Conservation (phyloP, 2,888 invertebrate genomes). For the Trichacis sp. region DNA sequence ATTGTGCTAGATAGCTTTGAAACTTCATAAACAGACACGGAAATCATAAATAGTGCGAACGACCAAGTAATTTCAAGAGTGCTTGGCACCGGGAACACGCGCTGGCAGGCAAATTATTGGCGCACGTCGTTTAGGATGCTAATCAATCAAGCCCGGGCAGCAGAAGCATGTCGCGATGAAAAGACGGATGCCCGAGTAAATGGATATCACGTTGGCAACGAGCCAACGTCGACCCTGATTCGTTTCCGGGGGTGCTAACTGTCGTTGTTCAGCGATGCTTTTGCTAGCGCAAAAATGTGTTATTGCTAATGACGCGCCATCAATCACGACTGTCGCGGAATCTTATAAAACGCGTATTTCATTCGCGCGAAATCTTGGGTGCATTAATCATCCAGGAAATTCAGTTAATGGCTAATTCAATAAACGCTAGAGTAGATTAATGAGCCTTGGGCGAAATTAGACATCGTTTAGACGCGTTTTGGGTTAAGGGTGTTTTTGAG, state of each 20-base stretch:
- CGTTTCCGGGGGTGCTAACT: conserved; percentile 6
- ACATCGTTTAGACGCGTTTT: too few relatives aligned
- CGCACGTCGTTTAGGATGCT: conserved; percentile 52
- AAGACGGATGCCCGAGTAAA: conserved; percentile 59
- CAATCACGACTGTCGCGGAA: background rate
- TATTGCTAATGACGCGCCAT: conserved; percentile 1
- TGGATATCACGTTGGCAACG: conserved; percentile 40
- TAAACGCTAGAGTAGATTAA: background rate
- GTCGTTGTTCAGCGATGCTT: background rate
- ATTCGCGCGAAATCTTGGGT: background rate
- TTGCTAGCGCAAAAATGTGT: background rate
- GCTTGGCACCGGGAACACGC: background rate
- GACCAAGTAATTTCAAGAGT: too few relatives aligned
- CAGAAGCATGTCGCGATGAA: conserved; percentile 56
- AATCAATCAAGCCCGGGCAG: conserved; percentile 57
- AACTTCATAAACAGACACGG: too few relatives aligned
- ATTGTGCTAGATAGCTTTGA: too few relatives aligned
- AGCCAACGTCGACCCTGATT: conserved; percentile 4
- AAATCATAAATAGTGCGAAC: too few relatives aligned
- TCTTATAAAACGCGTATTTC: conserved; percentile 1
- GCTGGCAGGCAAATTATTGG: conserved; percentile 50
- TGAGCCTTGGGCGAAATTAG: too few relatives aligned
- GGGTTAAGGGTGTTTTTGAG: too few relatives aligned
- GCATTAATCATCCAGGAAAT: background rate
- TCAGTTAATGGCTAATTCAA: background rate